Percentiles rank a stretch among this genome's conserved stretches.
phyloP scores from a whole-genome alignment of 2,888 invertebrate genomes.

The Troglohyphantes excavatus region DNA sequence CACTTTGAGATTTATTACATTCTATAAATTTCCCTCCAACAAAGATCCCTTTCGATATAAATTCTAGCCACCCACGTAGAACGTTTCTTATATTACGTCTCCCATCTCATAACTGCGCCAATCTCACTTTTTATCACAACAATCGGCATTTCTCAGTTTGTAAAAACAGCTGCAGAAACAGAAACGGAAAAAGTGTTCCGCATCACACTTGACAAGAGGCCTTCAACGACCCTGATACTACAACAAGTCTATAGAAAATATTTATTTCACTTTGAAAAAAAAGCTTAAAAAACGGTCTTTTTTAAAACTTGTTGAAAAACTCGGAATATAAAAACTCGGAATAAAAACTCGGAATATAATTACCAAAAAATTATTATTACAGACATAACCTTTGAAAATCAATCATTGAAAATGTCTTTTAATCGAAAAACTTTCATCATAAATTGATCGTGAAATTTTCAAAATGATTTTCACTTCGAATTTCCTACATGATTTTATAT shows the following conservation, averaged over 20 bases:
- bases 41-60: conserved; percentile 6
- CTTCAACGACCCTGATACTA: conserved; percentile 15
- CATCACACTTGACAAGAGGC: conserved; percentile 48
- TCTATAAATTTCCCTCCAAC: conserved; percentile 17
- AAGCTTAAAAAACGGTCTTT: too few relatives aligned
- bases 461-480: too few relatives aligned
- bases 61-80: conserved; percentile 50
- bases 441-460: too few relatives aligned
- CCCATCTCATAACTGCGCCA: neutral
- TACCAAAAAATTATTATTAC: too few relatives aligned
- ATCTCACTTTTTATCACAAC: conserved; percentile 11
- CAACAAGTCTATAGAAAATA: conserved; percentile 9
- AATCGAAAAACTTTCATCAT: too few relatives aligned
- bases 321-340: too few relatives aligned
- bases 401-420: too few relatives aligned
- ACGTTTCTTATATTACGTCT: conserved; percentile 5
- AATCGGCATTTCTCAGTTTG: conserved; percentile 32
- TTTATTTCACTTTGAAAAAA: too few relatives aligned
- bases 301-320: too few relatives aligned
- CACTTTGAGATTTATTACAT: conserved; percentile 8
- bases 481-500: too few relatives aligned
- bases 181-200: conserved; percentile 40
- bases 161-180: conserved; percentile 52
- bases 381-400: too few relatives aligned
- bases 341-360: too few relatives aligned